Percentiles rank a stretch among this genome's conserved stretches.
phyloP scores from a whole-genome alignment of 2,113 vertebrate genomes.

The cattle (Bos taurus) region ARS-UCD2.0 NC_037337.1:69023001-69023500 shows the following conservation, averaged over 20 bases:
- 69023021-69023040: neutral
- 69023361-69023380: neutral
- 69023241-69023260: neutral
- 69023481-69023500: constrained; percentile 64
- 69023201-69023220: neutral
- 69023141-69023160: neutral
- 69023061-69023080: neutral
- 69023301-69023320: neutral
- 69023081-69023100: neutral
- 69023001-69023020: neutral
- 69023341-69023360: neutral
- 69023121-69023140: neutral
- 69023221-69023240: neutral
- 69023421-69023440: constrained; percentile 39
- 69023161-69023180: neutral
- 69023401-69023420: constrained; percentile 54
- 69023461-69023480: constrained; percentile 63
- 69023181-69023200: neutral
- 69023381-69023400: constrained; percentile 8
- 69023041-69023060: neutral
- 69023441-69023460: constrained; percentile 59
- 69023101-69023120: neutral
- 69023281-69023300: neutral
- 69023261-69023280: neutral
- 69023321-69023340: neutral